Evolutionary conservation across 1,140 invertebrate genomes (phyloP).

Genomic region (Mesaphorura yosii): DNA sequence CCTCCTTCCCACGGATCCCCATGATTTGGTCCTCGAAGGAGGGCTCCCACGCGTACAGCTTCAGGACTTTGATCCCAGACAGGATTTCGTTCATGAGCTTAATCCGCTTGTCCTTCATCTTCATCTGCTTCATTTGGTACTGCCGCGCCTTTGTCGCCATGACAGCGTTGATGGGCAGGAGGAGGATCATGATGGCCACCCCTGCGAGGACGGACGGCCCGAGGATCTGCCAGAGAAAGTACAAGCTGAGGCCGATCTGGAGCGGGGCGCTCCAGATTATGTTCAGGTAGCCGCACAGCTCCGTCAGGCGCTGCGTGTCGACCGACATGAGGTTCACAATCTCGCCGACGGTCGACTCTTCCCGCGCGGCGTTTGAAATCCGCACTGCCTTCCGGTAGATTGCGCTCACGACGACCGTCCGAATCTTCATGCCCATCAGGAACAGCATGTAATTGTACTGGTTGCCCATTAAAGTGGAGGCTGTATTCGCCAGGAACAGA

Average conservation of each 20-base stretch:
- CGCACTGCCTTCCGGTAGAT: constrained; percentile 76
- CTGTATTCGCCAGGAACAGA: constrained; percentile 62
- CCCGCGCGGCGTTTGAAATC: constrained; percentile 57
- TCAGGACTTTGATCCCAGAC: constrained; percentile 84
- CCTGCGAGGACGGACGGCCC: constrained; percentile 42
- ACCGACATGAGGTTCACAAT: constrained; percentile 89
- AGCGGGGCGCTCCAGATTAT: constrained; percentile 54
- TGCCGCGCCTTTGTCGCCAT: constrained; percentile 63
- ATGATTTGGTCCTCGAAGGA: constrained; percentile 75
- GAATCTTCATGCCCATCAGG: constrained; percentile 75
- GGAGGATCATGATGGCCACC: constrained; percentile 44
- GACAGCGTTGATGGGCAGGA: constrained; percentile 79
- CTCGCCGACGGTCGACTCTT: constrained; percentile 68
- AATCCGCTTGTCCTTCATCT: constrained; percentile 78
- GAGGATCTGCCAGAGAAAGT: constrained; percentile 37
- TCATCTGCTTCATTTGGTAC: constrained; percentile 78
- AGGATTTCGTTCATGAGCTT: constrained; percentile 92
- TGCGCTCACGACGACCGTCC: constrained; percentile 81
- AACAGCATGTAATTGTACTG: constrained; percentile 87
- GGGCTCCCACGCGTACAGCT: constrained; percentile 82
- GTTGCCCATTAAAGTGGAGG: constrained; percentile 74
- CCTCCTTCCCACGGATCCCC: constrained; percentile 70
- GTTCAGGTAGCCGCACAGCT: constrained; percentile 42
- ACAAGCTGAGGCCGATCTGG: constrained; percentile 39
- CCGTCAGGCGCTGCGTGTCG: constrained; percentile 52